Base-by-base conservation (phyloP, 2,113 vertebrate species). In the Capra hircus region DNA sequence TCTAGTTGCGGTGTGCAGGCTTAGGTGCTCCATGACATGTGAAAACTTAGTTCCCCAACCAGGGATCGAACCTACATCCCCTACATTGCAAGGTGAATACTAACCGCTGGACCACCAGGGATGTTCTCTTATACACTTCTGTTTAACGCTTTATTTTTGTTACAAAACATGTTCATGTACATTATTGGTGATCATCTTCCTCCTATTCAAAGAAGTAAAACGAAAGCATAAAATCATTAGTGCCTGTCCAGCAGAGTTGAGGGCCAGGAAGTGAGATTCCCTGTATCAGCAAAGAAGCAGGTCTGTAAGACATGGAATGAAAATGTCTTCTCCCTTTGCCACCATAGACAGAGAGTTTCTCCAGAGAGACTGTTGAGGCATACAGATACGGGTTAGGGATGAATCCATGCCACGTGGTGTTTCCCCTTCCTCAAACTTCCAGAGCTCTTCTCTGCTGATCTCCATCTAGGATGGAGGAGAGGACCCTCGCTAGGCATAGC, bases 181-280 rank as follows among this genome's bases (percentile, higher is more conserved):
- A 2, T 85, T 52, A 30, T n/a, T 91, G 85, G 17, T 48, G 91
- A 57, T 80, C 13, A 25, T 87, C 57, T 87, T 74, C 7, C 48
- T 74, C 50, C 67, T 89, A 48, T 86, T 82, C 67, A 83, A 90
- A 87, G 33, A 87, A 90, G 27, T 89, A 40, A 91, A 90, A 87
- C 88, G 21, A 59, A 94, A 48, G 17, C 3, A 19, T n/a, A 7
- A 4, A 25, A n/a, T 91, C n/a, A 36, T 71, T 3, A 40, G 6
- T 62, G 8, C 30, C 67, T n/a, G 28, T 36, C 16, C 14, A 43
- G 55, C 19, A 77, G n/a, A 33, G 40, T 27, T 16, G 55, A 40
- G 25, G 74, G 28, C 19, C 15, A 87, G 71, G 86, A 17, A 16
- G 23, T 55, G 12, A 23, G 3, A 30, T 33, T 94, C 12, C n/a